Conservation (phyloP, 2,888 invertebrate genomes). For the Nowickia ferox region DNA sequence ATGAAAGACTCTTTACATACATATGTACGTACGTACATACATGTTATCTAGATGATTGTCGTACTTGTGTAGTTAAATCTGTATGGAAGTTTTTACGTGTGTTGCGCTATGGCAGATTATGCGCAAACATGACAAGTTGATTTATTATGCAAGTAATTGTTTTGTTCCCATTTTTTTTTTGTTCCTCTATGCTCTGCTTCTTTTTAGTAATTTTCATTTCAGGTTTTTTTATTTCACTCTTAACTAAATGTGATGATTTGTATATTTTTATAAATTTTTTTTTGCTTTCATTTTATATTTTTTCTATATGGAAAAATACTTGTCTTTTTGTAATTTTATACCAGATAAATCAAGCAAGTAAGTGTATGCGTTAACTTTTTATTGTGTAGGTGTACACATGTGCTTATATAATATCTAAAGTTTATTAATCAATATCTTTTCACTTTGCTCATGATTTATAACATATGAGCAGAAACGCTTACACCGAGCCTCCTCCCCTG, state of each 20-base stretch:
- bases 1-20: not conserved
- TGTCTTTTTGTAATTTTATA: constrained; percentile 44
- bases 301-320: constrained; percentile 9
- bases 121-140: constrained; percentile 78
- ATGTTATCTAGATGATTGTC: constrained; percentile 32
- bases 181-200: constrained; percentile 12
- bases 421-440: constrained; percentile 68
- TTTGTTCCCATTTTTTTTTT: constrained; percentile 78
- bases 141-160: constrained; percentile 81
- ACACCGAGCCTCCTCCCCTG: not conserved
- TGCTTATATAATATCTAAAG: not conserved
- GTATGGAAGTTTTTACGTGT: constrained; percentile 47
- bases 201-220: constrained; percentile 40
- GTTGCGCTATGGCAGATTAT: constrained; percentile 71
- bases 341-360: constrained; percentile 40
- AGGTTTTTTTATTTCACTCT: constrained; percentile 28
- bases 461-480: constrained; percentile 8
- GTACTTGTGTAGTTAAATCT: constrained; percentile 37
- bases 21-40: not conserved
- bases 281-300: constrained; percentile 1
- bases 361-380: constrained; percentile 36
- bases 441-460: constrained; percentile 52
- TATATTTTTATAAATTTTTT: constrained; percentile 34
- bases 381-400: not conserved
- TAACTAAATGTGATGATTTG: constrained; percentile 63